Base-by-base conservation (phyloP, 2,113 vertebrate species). In the Octodon degus region DNA sequence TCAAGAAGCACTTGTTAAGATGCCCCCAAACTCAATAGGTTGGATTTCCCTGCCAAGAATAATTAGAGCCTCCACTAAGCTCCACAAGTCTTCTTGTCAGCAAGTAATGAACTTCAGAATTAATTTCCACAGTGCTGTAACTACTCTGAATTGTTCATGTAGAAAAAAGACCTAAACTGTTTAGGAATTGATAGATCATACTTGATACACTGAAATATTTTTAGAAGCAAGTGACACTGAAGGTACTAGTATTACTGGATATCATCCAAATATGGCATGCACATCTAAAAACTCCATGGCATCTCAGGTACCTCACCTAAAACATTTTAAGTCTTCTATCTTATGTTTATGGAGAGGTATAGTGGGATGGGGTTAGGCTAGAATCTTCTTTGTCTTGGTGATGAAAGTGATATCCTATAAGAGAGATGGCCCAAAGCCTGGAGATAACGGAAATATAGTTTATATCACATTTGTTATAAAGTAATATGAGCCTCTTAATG, bases 81-180 rank as follows among this genome's bases (percentile, higher is more conserved):
- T 96, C 86, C 74, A 91, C 20, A 79, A 63, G 62, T 88, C 67
- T 87, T 95, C 70, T 62, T 95, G 89, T 96, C 86, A 88, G 60
- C 58, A 82, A 19, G 40, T 94, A 93, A 96, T 91, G 74, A 95
- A 88, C 62, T 83, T 96, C 86, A 96, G 82, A 95, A 94, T 96
- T 94, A 92, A 94, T 94, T 90, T 96, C 74, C 37, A 91, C 27
- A 89, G 55, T 74, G 58, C 43, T 86, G 27, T 13, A 70, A 7
- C 63, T 93, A 92, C 81, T 92, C 74, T 92, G 53, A 87, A 58
- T 58, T 90, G 76, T 85, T 60, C 65, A 86, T 47, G 53, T 22
- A 40, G 90, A 94, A 96, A 91, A 96, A 89, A 89, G 65, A 90
- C 43, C 16, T 63, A 74, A 77, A 92, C 60, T 91, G n/a, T 84